Conservation (phyloP, 2,113 vertebrate species). For the Tragelaphus imberbis region DNA sequence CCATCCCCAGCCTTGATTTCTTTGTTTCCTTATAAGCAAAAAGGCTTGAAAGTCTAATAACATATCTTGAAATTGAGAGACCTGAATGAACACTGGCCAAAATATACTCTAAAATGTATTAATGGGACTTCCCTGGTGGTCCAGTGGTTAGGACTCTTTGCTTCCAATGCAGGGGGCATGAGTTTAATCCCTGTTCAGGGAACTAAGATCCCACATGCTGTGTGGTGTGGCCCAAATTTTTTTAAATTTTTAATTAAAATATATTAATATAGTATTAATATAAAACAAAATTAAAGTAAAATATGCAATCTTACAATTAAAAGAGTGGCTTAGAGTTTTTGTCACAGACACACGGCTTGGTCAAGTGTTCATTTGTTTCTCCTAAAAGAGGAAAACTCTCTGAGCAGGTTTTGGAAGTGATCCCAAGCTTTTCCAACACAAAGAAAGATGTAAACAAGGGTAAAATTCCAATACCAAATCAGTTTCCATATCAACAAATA, state of each 20-base stretch:
- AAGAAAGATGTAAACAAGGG: constrained; percentile 59
- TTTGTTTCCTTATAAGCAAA: neutral
- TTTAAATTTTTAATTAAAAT: neutral
- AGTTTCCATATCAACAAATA: constrained; percentile 46
- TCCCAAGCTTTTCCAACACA: constrained; percentile 58
- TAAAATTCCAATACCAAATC: constrained; percentile 57
- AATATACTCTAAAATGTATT: constrained; percentile 6
- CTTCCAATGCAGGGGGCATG: neutral
- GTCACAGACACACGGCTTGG: neutral
- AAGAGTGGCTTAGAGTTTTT: neutral
- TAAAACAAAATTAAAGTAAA: neutral
- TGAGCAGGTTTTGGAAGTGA: constrained; percentile 46
- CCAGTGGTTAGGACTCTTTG: neutral
- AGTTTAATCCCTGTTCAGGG: neutral
- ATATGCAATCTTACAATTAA: constrained; percentile 24
- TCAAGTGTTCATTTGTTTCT: constrained; percentile 38
- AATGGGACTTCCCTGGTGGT: neutral
- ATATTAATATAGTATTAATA: neutral
- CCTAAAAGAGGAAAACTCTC: constrained; percentile 48
- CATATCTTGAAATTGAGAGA: neutral
- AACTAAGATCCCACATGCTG: neutral
- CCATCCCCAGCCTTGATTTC: neutral
- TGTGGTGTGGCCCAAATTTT: neutral
- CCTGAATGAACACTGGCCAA: neutral
- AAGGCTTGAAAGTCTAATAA: neutral